Evolutionary conservation across 2,888 invertebrate genomes (phyloP).

Genomic region (Agriopis leucophaearia): DNA sequence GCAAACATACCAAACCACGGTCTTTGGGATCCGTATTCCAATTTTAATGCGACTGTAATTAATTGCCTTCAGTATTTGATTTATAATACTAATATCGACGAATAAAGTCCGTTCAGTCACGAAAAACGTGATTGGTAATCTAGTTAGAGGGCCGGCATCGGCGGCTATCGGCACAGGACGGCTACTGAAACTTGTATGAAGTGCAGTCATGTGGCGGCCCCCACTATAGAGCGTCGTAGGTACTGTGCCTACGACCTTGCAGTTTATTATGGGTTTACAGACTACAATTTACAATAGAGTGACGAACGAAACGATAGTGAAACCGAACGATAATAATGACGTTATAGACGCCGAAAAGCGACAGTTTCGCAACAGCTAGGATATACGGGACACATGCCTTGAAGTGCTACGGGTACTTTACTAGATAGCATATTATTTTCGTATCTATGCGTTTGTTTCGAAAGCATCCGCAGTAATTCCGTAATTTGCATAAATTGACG

Average conservation of each 20-base stretch:
- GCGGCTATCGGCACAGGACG: conserved; percentile 36
- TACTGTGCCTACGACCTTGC: conserved; percentile 74
- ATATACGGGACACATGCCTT: conserved; percentile 64
- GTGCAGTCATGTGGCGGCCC: conserved; percentile 71
- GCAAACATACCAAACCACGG: conserved; percentile 58
- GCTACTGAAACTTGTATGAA: conserved; percentile 67
- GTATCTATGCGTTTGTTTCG: conserved; percentile 60
- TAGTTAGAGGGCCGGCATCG: conserved; percentile 22
- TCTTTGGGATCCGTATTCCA: conserved; percentile 44
- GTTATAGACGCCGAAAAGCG: conserved; percentile 63
- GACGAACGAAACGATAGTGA: conserved; percentile 82
- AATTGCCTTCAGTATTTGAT: conserved; percentile 23
- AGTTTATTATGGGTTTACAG: conserved; percentile 83
- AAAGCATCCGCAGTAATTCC: conserved; percentile 43
- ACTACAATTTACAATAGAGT: conserved; percentile 83
- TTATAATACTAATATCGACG: conserved; percentile 14
- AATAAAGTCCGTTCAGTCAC: conserved; percentile 11
- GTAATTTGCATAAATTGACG: conserved; percentile 55
- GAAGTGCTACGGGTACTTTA: conserved; percentile 46
- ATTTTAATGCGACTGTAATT: conserved; percentile 29
- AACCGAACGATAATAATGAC: conserved; percentile 71
- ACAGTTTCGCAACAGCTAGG: conserved; percentile 64
- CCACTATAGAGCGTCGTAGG: conserved; percentile 65
- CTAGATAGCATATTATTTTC: conserved; percentile 53
- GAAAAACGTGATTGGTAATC: conserved; percentile 7